phyloP scores from a whole-genome alignment of 2,888 invertebrate genomes.

The Drosophila kambysellisi region DNA sequence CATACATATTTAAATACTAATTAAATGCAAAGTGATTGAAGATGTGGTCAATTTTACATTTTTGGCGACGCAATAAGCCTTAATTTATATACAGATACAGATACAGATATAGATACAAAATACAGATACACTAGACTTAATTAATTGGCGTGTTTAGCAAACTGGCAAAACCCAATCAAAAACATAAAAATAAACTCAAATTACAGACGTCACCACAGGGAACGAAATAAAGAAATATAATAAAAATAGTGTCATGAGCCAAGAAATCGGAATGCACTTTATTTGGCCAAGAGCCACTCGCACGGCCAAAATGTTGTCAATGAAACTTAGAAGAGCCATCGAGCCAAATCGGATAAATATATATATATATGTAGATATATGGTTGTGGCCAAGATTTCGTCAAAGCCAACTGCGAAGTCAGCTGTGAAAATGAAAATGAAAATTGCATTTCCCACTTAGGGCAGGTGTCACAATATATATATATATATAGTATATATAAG shows the following conservation, averaged over 20 bases:
- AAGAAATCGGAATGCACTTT: constrained; percentile 51
- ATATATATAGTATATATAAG: background rate
- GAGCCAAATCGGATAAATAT: constrained; percentile 21
- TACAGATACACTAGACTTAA: constrained; percentile 35
- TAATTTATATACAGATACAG: constrained; percentile 7
- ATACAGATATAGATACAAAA: background rate
- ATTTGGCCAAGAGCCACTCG: constrained; percentile 30
- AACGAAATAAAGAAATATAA: background rate
- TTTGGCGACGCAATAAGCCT: constrained; percentile 53
- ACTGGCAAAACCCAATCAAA: constrained; percentile 34
- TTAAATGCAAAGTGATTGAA: constrained; percentile 36
- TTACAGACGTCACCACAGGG: constrained; percentile 61
- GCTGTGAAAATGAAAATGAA: constrained; percentile 43
- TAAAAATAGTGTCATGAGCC: constrained; percentile 24
- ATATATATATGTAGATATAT: background rate
- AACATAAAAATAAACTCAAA: constrained; percentile 51
- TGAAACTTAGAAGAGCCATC: constrained; percentile 38
- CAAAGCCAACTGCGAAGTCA: constrained; percentile 28
- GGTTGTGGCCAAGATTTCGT: background rate
- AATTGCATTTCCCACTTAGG: constrained; percentile 35
- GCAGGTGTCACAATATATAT: constrained; percentile 27
- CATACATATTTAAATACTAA: constrained; percentile 1
- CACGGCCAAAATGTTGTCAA: constrained; percentile 44
- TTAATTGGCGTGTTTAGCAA: constrained; percentile 71
- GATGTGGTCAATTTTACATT: constrained; percentile 29